Base-by-base conservation (phyloP, 2,113 vertebrate species). In the Jaculus jaculus region DNA sequence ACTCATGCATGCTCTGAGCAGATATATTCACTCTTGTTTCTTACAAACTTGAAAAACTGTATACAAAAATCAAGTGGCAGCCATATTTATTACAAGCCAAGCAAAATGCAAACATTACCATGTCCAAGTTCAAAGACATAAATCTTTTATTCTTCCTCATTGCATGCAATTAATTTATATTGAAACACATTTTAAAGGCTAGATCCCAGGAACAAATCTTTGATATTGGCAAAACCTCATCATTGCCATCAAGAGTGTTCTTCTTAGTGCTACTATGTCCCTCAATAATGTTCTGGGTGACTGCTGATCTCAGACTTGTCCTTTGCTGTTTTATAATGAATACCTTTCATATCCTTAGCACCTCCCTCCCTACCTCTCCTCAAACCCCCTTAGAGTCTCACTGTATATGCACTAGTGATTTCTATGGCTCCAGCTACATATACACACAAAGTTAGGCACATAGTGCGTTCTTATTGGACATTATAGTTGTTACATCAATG, bases 61-160 rank as follows among this genome's bases (percentile, higher is more conserved):
- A 68, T n/a, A n/a, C n/a, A 32, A 93, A 94, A 90, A 63, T 34
- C 61, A 87, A 91, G 71, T 66, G 73, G 28, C 47, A 75, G 66
- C 32, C n/a, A 21, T 93, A 95, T 81, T 90, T 92, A 83, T 93
- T 78, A 93, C n/a, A 86, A n/a, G 74, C n/a, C 26, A 90, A 84
- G 51, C 60, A 78, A 92, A 89, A 89, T 71, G 61, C 39, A 94
- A 92, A 87, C 89, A 77, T 78, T 89, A 81, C n/a, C 77, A 66
- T 13, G 66, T 74, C 63, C 82, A 91, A 84, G 58, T 88, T 88
- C 61, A 95, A 78, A 87, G 92, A 92, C 5, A 18, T 28, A 90
- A 84, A 94, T 37, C 54, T 82, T 32, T 87, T 66, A 34, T 80
- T 93, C 87, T 83, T 54, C 81, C 51, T 39, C 20, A 84, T 7